Evolutionary conservation across 2,888 invertebrate species (phyloP).

Genomic region (Lagria hirta): DNA sequence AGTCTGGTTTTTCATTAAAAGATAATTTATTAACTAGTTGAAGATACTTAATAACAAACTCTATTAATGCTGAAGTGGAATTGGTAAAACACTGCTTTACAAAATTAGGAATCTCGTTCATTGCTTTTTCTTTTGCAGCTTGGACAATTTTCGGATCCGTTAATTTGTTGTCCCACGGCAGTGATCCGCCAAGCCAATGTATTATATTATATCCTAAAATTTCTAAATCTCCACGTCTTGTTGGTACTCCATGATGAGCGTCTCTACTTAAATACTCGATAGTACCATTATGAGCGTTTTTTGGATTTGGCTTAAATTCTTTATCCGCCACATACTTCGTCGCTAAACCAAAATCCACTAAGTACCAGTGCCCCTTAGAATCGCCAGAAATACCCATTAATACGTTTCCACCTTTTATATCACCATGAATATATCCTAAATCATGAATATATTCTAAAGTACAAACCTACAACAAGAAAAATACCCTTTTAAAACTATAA

Average conservation of each 20-base stretch:
- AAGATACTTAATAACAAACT: slow-evolving; percentile 64
- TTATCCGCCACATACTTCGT: slow-evolving; percentile 69
- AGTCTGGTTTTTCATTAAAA: slow-evolving; percentile 74
- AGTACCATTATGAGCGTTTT: slow-evolving; percentile 95
- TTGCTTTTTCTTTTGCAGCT: slow-evolving; percentile 67
- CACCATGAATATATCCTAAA: slow-evolving; percentile 90
- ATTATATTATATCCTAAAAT: slow-evolving; percentile 91
- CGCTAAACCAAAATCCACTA: slow-evolving; percentile 94
- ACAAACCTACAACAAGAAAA: slow-evolving; percentile 58
- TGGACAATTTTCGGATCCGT: slow-evolving; percentile 65
- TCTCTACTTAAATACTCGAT: slow-evolving; percentile 95
- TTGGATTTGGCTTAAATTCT: slow-evolving; percentile 84
- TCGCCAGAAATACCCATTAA: slow-evolving; percentile 70
- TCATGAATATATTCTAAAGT: slow-evolving; percentile 92
- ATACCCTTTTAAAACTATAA: slow-evolving; percentile 3
- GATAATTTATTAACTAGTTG: slow-evolving; percentile 67
- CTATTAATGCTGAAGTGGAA: slow-evolving; percentile 53
- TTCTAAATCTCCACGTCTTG: slow-evolving; percentile 91
- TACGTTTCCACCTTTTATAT: slow-evolving; percentile 94
- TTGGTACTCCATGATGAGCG: slow-evolving; percentile 88
- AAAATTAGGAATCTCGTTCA: slow-evolving; percentile 58
- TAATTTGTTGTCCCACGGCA: slow-evolving; percentile 83
- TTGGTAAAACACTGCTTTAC: slow-evolving; percentile 47
- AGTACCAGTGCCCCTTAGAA: slow-evolving; percentile 71
- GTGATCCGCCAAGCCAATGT: slow-evolving; percentile 80